phyloP scores from a whole-genome alignment of 2,888 invertebrate genomes.

The Alsophila aescularia region DNA sequence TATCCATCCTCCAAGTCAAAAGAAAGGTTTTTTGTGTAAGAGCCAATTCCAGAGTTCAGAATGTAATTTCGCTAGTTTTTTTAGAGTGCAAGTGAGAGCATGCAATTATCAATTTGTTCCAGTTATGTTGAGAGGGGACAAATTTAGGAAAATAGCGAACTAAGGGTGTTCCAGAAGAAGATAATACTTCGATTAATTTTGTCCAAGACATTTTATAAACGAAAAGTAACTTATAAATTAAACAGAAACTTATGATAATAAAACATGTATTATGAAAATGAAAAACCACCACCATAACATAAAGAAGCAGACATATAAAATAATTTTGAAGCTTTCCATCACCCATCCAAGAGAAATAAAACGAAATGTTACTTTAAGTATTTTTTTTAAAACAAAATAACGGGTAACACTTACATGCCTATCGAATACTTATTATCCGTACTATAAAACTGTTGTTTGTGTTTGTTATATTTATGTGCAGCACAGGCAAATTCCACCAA shows the following conservation, averaged over 20 bases:
- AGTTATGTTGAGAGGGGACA: background rate
- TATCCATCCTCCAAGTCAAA: too few relatives aligned
- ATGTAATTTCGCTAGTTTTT: background rate
- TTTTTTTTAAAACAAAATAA: too few relatives aligned
- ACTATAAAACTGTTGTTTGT: background rate
- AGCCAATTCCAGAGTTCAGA: constrained; percentile 1
- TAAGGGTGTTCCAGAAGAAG: background rate
- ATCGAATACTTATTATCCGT: too few relatives aligned
- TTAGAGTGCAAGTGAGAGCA: constrained; percentile 1
- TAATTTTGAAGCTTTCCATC: constrained; percentile 6
- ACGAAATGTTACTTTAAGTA: too few relatives aligned
- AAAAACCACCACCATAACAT: constrained; percentile 16
- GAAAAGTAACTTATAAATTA: background rate
- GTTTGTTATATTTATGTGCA: background rate
- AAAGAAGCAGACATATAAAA: constrained; percentile 14
- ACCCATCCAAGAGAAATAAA: background rate
- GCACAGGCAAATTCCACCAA: background rate
- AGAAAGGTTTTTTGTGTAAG: background rate
- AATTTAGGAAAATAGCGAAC: background rate
- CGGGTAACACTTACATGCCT: too few relatives aligned
- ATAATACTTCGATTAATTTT: background rate
- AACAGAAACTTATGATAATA: constrained; percentile 2
- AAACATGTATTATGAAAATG: background rate
- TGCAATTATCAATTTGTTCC: background rate
- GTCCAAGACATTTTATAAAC: background rate